These are phyloP conservation scores for Cordylochernes scorpioides DNA, from an alignment of 2,888 invertebrate species.

Conservation along the genomic window DNA sequence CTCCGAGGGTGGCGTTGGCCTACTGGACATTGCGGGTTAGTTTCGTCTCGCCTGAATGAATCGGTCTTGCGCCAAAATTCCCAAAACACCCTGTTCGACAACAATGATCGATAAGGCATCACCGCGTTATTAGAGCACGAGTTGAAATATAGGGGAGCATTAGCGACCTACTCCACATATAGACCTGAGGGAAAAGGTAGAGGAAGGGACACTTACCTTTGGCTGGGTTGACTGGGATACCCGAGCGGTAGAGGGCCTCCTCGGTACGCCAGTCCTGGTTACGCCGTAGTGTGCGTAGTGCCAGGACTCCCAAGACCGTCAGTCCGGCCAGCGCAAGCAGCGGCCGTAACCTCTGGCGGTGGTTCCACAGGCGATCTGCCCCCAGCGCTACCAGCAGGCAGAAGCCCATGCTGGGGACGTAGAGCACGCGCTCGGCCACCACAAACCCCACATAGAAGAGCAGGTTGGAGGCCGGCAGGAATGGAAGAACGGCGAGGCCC, in stretches of 20 bases:
- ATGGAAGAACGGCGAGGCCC: conserved; percentile 56
- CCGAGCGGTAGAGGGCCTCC: conserved; percentile 69
- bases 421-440: conserved; percentile 79
- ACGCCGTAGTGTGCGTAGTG: conserved; percentile 41
- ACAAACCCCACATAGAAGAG: conserved; percentile 96
- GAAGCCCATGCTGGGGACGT: conserved; percentile 82
- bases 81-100: too few relatives aligned
- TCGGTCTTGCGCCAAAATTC: too few relatives aligned
- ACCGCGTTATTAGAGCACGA: too few relatives aligned
- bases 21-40: too few relatives aligned
- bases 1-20: too few relatives aligned
- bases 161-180: too few relatives aligned
- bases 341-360: conserved; percentile 2
- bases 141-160: too few relatives aligned
- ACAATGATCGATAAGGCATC: too few relatives aligned
- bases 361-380: conserved; percentile 18
- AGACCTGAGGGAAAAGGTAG: neutral
- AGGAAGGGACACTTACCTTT: conserved; percentile 74
- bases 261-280: conserved; percentile 80
- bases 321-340: conserved; percentile 2
- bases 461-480: conserved; percentile 79
- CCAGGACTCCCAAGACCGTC: conserved; percentile 6
- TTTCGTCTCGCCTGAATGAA: too few relatives aligned
- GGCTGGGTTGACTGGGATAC: conserved; percentile 74
- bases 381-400: conserved; percentile 61